Conservation (phyloP, 2,113 vertebrate species). For the Bombycilla garrulus region DNA sequence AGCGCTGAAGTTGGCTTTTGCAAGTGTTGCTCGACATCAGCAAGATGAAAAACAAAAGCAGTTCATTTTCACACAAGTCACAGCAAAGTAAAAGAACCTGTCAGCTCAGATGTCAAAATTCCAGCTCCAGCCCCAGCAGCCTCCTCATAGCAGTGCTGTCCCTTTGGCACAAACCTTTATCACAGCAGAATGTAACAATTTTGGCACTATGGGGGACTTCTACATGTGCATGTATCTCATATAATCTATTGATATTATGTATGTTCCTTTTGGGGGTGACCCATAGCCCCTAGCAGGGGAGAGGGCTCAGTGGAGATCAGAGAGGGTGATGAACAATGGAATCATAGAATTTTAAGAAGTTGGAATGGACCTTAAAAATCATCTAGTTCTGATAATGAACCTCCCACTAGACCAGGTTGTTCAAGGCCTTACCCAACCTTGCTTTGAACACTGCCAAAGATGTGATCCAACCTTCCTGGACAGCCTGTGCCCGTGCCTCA, state of each 20-base stretch:
- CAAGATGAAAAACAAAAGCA: neutral
- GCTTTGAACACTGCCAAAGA: neutral
- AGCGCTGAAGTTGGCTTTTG: neutral
- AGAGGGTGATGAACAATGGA: neutral
- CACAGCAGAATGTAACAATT: neutral
- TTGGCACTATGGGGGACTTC: neutral
- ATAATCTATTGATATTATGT: neutral
- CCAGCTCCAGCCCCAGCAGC: neutral
- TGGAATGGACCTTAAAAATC: neutral
- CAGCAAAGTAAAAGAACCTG: neutral
- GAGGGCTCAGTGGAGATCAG: neutral
- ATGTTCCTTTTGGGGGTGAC: neutral
- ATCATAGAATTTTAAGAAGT: neutral
- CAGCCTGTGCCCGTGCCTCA: neutral
- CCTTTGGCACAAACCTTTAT: neutral
- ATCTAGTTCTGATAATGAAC: neutral
- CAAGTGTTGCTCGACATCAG: neutral
- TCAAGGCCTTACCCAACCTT: neutral
- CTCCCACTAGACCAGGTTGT: neutral
- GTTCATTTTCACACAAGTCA: neutral
- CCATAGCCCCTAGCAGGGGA: neutral
- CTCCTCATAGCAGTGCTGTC: fast-evolving
- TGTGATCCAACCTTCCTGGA: neutral
- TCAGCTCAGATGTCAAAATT: neutral
- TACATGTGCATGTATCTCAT: neutral